A percentile compares a stretch with the other conserved stretches of the same genome.
Evolutionary conservation across 1,140 invertebrate species (phyloP).

Genomic region (Zophobas morio): DNA sequence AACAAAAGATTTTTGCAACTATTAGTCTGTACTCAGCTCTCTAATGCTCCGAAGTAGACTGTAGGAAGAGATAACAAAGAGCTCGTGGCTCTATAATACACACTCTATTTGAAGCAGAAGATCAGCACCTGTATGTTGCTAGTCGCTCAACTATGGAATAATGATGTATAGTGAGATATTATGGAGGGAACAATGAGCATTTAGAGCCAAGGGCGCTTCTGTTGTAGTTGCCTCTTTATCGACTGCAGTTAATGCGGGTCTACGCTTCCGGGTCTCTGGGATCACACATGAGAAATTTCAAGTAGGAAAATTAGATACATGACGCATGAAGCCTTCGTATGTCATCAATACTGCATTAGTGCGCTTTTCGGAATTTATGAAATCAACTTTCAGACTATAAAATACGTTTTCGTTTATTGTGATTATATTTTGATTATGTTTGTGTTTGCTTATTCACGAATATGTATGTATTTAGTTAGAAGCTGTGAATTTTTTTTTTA

Average conservation of each 20-base stretch:
- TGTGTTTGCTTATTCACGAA: no score
- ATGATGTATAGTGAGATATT: not conserved
- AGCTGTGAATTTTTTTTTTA: no score
- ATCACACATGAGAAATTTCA: not conserved
- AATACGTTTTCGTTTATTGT: no score
- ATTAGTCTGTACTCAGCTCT: constrained; percentile 42
- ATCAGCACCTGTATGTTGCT: constrained; percentile 12
- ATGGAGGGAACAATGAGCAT: constrained; percentile 1
- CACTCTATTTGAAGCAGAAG: constrained; percentile 1
- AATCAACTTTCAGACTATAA: no score
- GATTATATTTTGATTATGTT: no score
- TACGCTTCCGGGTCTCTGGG: no score
- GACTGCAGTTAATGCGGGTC: not conserved
- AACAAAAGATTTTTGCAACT: constrained; percentile 31
- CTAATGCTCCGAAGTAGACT: constrained; percentile 42
- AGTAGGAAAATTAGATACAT: not conserved
- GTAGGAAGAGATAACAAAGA: constrained; percentile 33
- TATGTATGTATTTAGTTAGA: no score
- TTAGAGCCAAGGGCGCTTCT: not conserved
- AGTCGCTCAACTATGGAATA: not conserved
- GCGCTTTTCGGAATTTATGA: no score
- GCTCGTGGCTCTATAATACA: constrained; percentile 37
- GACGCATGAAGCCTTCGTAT: no score
- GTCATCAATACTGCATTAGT: no score
- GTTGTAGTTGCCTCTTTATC: not conserved